A percentile compares a stretch with the other conserved stretches of the same genome.
These are phyloP conservation scores for Mycetomoellerius zeteki DNA, from an alignment of 1,140 invertebrate species.

Conservation along the genomic window DNA sequence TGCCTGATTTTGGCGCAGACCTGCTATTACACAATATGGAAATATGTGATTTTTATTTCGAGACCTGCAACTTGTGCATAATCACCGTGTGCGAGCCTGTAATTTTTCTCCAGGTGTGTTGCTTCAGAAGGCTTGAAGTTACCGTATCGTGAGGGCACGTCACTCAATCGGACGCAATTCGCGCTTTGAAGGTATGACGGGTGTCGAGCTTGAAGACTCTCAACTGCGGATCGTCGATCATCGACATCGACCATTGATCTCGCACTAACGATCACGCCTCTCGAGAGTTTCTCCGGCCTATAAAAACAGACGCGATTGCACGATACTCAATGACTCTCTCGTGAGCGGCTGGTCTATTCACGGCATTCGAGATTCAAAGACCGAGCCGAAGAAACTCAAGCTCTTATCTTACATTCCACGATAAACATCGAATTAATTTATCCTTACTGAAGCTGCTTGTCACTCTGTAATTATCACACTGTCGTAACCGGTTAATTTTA, in stretches of 20 bases:
- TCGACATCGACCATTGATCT: conserved; percentile 53
- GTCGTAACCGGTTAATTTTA: background rate
- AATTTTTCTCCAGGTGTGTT: conserved; percentile 27
- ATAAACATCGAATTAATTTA: background rate
- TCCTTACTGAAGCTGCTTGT: background rate
- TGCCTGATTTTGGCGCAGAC: background rate
- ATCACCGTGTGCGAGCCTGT: background rate
- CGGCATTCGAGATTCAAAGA: conserved; percentile 1
- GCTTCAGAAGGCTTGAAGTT: background rate
- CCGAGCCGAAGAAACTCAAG: background rate
- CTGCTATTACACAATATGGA: conserved; percentile 14
- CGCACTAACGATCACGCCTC: conserved; percentile 32
- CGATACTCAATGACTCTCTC: conserved; percentile 12
- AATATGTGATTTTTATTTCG: conserved; percentile 43
- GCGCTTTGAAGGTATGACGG: conserved; percentile 39
- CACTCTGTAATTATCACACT: background rate
- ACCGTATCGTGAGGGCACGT: conserved; percentile 22
- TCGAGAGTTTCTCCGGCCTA: conserved; percentile 55
- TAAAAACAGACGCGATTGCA: conserved; percentile 48
- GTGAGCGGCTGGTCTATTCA: conserved; percentile 34
- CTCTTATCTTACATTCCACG: background rate
- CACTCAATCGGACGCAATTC: conserved; percentile 31
- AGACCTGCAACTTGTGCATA: background rate
- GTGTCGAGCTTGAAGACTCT: conserved; percentile 42
- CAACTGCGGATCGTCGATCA: conserved; percentile 52